A percentile compares a stretch with the other conserved stretches of the same genome.
These are phyloP conservation scores for Nebria brevicollis DNA, from an alignment of 2,888 invertebrate species.

Conservation along the genomic window DNA sequence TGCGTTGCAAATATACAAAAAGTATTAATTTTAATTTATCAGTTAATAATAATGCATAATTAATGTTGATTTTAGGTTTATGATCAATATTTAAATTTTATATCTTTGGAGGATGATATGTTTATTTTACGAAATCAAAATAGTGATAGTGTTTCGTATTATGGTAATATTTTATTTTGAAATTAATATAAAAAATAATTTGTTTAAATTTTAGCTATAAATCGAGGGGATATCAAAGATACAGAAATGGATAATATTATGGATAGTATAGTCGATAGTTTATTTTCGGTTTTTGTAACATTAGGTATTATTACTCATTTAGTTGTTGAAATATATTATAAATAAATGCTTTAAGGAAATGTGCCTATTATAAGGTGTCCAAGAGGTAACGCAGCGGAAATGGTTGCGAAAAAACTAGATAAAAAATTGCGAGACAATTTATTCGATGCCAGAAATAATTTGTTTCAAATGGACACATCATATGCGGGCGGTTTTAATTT, in stretches of 20 bases:
- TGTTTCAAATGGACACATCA: conserved; percentile 88
- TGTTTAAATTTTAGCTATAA: conserved; percentile 75
- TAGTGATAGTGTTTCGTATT: conserved; percentile 91
- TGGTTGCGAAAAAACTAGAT: conserved; percentile 96
- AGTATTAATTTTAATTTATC: conserved; percentile 61
- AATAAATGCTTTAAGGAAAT: conserved; percentile 65
- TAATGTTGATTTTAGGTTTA: conserved; percentile 71
- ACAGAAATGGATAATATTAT: conserved; percentile 95
- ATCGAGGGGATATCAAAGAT: conserved; percentile 92
- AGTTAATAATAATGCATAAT: background rate
- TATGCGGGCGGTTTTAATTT: conserved; percentile 84
- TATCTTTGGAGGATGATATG: conserved; percentile 96
- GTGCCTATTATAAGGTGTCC: conserved; percentile 93
- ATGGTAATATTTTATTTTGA: conserved; percentile 68
- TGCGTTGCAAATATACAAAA: conserved; percentile 93
- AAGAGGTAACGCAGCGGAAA: conserved; percentile 96
- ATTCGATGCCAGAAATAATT: conserved; percentile 94
- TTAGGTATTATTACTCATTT: conserved; percentile 72
- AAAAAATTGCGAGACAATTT: conserved; percentile 97
- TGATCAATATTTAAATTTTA: conserved; percentile 99
- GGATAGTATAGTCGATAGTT: conserved; percentile 93
- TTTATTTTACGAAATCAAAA: conserved; percentile 94
- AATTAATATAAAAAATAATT: conserved; percentile 15
- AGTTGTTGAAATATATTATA: conserved; percentile 50
- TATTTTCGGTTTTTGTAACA: conserved; percentile 98